A percentile compares a stretch with the other conserved stretches of the same genome.
Conservation (phyloP, 2,888 invertebrate species). For the Plebejus melissa region DNA sequence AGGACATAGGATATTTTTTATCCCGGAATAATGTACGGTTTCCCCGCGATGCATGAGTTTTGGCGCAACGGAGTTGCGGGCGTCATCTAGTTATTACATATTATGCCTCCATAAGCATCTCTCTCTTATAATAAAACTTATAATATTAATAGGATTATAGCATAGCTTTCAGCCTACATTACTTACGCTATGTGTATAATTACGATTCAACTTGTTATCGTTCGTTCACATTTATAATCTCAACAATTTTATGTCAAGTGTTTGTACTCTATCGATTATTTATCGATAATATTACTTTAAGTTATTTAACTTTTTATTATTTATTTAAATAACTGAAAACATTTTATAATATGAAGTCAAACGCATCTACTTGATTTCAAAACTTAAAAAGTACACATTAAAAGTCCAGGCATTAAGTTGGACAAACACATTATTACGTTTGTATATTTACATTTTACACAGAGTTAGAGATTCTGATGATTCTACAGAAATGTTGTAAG, state of each 20-base stretch:
- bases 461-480: neutral
- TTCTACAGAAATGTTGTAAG: neutral
- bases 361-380: neutral
- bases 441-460: neutral
- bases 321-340: neutral
- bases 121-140: neutral
- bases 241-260: conserved; percentile 29
- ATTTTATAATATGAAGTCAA: neutral
- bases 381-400: neutral
- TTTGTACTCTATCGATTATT: conserved; percentile 28
- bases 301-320: neutral
- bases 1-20: too few relatives aligned
- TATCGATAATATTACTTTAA: neutral
- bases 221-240: conserved; percentile 30
- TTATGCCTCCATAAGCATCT: too few relatives aligned
- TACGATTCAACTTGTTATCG: conserved; percentile 31
- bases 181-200: conserved; percentile 15
- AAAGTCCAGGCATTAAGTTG: neutral
- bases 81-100: too few relatives aligned
- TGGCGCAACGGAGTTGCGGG: too few relatives aligned
- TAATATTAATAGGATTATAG: neutral
- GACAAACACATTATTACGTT: neutral
- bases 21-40: too few relatives aligned
- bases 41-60: too few relatives aligned
- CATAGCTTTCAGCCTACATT: neutral